phyloP scores from a whole-genome alignment of 2,888 invertebrate species.

The Drosophila infuscata region DNA sequence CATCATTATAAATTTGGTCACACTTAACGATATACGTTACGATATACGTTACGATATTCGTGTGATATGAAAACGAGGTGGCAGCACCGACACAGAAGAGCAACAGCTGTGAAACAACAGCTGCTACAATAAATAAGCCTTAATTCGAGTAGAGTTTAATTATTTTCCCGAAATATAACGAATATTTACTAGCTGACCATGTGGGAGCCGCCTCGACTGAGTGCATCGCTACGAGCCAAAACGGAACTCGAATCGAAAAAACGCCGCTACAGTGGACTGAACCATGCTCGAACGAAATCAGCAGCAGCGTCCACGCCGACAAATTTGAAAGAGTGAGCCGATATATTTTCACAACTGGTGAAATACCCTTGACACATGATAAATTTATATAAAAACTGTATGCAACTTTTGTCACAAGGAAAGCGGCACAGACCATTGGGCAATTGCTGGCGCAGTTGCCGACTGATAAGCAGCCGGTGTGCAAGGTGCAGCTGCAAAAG shows the following conservation, averaged over 20 bases:
- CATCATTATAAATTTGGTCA: not conserved
- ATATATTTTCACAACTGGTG: slow-evolving; percentile 51
- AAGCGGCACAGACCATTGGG: slow-evolving; percentile 67
- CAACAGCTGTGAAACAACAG: slow-evolving; percentile 53
- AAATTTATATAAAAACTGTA: not conserved
- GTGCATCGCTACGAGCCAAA: slow-evolving; percentile 88
- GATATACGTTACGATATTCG: slow-evolving; percentile 13
- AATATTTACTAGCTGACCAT: slow-evolving; percentile 42
- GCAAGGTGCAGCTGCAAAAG: slow-evolving; percentile 81
- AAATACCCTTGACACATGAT: slow-evolving; percentile 39
- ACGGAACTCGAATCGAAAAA: slow-evolving; percentile 86
- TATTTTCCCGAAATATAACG: slow-evolving; percentile 17
- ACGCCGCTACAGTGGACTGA: slow-evolving; percentile 49
- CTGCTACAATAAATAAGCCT: slow-evolving; percentile 20
- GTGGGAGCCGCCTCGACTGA: slow-evolving; percentile 87
- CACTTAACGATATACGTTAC: slow-evolving; percentile 29
- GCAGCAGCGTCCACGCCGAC: slow-evolving; percentile 50
- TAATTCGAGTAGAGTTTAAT: slow-evolving; percentile 13
- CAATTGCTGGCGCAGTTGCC: slow-evolving; percentile 70
- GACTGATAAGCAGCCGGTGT: slow-evolving; percentile 55
- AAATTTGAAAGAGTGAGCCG: slow-evolving; percentile 58
- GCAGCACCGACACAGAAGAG: slow-evolving; percentile 33
- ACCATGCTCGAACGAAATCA: slow-evolving; percentile 19
- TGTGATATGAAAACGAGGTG: slow-evolving; percentile 18
- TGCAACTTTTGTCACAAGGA: slow-evolving; percentile 29